A percentile compares a stretch with the other conserved stretches of the same genome.
phyloP scores from a whole-genome alignment of 1,140 invertebrate genomes.

The Drosophila setifemur region DNA sequence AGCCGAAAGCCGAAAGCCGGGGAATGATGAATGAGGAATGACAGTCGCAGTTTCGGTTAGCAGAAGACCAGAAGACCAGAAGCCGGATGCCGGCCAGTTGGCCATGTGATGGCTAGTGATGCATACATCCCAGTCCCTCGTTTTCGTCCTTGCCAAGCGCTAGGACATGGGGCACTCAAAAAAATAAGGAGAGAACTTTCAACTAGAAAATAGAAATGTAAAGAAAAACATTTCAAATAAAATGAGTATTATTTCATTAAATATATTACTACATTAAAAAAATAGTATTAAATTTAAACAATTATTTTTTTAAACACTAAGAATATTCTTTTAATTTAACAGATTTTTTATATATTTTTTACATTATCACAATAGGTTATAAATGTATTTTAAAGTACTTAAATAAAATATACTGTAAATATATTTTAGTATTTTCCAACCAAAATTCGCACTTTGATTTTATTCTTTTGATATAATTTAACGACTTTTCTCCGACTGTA shows the following conservation, averaged over 20 bases:
- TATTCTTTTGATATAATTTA: neutral
- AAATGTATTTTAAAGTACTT: no score
- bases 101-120: conserved; percentile 57
- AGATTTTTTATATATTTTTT: no score
- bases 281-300: no score
- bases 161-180: conserved; percentile 14
- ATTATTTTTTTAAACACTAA: no score
- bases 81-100: conserved; percentile 58
- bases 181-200: neutral
- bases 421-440: no score
- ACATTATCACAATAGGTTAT: no score
- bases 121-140: conserved; percentile 54
- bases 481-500: neutral
- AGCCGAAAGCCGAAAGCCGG: neutral
- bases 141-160: neutral
- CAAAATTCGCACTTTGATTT: neutral
- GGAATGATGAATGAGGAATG: conserved; percentile 35
- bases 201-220: no score
- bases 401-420: no score
- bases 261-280: no score
- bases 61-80: neutral
- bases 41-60: conserved; percentile 26
- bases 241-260: no score
- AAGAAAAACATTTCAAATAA: no score
- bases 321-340: no score